Conservation (phyloP, 1,140 invertebrate genomes). For the Melanaphis sacchari region DNA sequence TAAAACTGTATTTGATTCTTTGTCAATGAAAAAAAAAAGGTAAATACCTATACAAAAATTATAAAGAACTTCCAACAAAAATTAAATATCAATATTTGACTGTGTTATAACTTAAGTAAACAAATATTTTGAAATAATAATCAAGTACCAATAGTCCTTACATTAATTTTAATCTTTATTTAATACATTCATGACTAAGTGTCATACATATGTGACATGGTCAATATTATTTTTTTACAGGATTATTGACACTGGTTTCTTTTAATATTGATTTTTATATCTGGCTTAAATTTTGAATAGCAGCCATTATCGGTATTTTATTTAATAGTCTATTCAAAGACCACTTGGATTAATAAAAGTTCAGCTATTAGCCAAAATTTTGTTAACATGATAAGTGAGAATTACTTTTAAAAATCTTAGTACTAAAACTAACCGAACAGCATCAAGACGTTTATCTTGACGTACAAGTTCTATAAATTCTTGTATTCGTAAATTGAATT, state of each 20-base stretch:
- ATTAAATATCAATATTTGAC: background rate
- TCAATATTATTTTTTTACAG: no score
- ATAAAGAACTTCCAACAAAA: background rate
- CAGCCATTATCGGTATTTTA: no score
- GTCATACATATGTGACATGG: no score
- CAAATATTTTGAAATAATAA: background rate
- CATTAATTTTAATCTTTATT: background rate
- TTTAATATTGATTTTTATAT: no score
- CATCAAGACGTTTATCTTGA: constrained; percentile 83
- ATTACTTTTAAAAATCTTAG: background rate
- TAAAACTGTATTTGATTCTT: no score
- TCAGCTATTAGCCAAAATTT: no score
- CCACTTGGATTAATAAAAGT: no score
- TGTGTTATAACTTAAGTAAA: background rate
- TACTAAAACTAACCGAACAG: constrained; percentile 71
- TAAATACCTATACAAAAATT: background rate
- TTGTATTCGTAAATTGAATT: constrained; percentile 91
- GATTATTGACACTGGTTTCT: no score
- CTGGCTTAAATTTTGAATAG: no score
- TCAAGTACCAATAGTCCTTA: background rate
- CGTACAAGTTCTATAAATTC: constrained; percentile 96
- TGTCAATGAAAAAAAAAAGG: background rate
- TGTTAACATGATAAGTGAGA: background rate
- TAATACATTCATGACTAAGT: no score
- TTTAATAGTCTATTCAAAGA: no score